These are phyloP conservation scores for Thaleichthys pacificus DNA, from an alignment of 2,797 vertebrate genomes.

Conservation along the genomic window DNA sequence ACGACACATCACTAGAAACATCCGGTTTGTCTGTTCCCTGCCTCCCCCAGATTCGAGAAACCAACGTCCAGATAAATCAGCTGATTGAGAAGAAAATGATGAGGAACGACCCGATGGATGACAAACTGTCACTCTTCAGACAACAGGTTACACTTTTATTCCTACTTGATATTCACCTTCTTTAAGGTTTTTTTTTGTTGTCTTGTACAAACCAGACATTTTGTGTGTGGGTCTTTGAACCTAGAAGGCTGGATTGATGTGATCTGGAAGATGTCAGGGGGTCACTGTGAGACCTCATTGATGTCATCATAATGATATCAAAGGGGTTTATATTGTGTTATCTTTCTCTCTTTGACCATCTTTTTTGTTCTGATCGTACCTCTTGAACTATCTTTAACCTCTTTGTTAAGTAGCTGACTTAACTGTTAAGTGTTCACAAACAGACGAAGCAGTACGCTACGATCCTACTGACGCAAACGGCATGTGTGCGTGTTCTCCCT, in stretches of 20 bases:
- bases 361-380: not conserved
- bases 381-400: not conserved
- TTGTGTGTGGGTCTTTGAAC: conserved; percentile 22
- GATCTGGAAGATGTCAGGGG: conserved; percentile 13
- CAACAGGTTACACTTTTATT: conserved; percentile 81
- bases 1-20: not conserved
- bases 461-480: not conserved
- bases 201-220: not conserved
- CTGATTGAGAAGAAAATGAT: conserved; percentile 93
- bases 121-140: conserved; percentile 88
- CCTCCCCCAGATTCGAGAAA: conserved; percentile 82
- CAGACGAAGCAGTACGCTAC: no score
- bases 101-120: conserved; percentile 88
- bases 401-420: no score
- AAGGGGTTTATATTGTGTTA: not conserved
- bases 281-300: conserved; percentile 12
- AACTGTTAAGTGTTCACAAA: no score
- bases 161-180: not conserved
- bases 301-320: conserved; percentile 4
- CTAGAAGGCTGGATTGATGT: conserved; percentile 30
- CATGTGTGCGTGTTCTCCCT: not conserved
- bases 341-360: not conserved
- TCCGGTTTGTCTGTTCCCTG: not conserved
- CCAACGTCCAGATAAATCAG: conserved; percentile 85
- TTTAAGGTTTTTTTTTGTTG: not conserved